phyloP scores from a whole-genome alignment of 2,888 invertebrate genomes.

The Drosophila emarginata region DNA sequence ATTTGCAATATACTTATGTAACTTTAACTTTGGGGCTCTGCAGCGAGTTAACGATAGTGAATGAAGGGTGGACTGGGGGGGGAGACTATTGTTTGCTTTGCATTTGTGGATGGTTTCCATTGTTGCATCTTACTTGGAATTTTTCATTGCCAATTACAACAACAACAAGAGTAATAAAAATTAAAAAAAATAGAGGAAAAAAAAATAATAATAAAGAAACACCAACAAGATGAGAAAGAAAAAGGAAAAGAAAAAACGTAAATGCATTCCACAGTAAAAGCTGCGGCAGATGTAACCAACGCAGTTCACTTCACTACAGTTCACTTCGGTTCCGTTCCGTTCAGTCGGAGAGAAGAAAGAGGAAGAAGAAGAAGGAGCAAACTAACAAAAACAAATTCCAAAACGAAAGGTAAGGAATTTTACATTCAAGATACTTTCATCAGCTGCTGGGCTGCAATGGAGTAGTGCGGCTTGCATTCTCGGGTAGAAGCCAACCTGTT shows the following conservation, averaged over 20 bases:
- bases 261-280: constrained; percentile 54
- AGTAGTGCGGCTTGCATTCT: constrained; percentile 44
- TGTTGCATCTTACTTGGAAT: constrained; percentile 62
- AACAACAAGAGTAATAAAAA: constrained; percentile 5
- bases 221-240: constrained; percentile 17
- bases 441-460: constrained; percentile 40
- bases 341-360: neutral
- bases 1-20: constrained; percentile 15
- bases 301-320: neutral
- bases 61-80: neutral
- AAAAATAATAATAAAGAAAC: constrained; percentile 11
- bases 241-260: constrained; percentile 31
- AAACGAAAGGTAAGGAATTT: constrained; percentile 65
- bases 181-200: constrained; percentile 8
- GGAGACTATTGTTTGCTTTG: neutral
- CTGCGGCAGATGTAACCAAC: constrained; percentile 26
- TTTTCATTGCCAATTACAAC: constrained; percentile 64
- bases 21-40: constrained; percentile 5
- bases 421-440: constrained; percentile 61
- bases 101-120: constrained; percentile 37
- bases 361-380: constrained; percentile 21
- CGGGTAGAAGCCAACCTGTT: constrained; percentile 54
- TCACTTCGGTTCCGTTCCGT: neutral
- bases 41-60: neutral
- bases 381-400: constrained; percentile 48